phyloP scores from a whole-genome alignment of 2,797 vertebrate species.

The Varecia variegata region DNA sequence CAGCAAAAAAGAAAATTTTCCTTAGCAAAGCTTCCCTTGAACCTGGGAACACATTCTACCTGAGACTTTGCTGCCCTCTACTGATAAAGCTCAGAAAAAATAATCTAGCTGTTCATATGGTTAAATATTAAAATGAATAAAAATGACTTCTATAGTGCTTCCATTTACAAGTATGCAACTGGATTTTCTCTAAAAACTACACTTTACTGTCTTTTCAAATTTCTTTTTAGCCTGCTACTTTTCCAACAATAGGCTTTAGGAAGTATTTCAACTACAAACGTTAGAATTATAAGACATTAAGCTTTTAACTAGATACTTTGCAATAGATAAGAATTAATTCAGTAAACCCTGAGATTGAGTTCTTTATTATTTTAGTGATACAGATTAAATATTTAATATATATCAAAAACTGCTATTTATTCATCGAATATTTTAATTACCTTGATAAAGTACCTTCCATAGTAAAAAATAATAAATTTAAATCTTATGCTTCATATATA shows the following conservation, averaged over 20 bases:
- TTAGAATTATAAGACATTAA: not conserved
- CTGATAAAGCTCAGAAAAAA: constrained; percentile 26
- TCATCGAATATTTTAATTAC: constrained; percentile 38
- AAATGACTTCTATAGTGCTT: not conserved
- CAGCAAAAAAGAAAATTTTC: not conserved
- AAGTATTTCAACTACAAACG: constrained; percentile 25
- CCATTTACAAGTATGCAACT: constrained; percentile 13
- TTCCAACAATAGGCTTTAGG: not conserved
- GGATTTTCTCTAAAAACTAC: not conserved
- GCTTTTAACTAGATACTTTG: not conserved
- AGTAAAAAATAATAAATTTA: not conserved
- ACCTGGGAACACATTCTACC: not conserved
- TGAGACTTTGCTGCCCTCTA: constrained; percentile 60
- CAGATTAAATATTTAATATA: not conserved
- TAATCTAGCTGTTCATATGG: not conserved
- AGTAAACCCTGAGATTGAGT: not conserved
- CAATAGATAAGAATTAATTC: constrained; percentile 29
- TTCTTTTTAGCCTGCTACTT: not conserved
- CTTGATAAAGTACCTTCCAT: not conserved
- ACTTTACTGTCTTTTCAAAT: not conserved
- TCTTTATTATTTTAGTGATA: not conserved
- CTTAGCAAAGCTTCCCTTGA: not conserved
- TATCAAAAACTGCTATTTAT: not conserved
- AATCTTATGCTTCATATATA: constrained; percentile 15
- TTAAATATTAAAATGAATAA: constrained; percentile 30